Evolutionary conservation across 2,888 invertebrate genomes (phyloP).

Genomic region (Furcula furcula): DNA sequence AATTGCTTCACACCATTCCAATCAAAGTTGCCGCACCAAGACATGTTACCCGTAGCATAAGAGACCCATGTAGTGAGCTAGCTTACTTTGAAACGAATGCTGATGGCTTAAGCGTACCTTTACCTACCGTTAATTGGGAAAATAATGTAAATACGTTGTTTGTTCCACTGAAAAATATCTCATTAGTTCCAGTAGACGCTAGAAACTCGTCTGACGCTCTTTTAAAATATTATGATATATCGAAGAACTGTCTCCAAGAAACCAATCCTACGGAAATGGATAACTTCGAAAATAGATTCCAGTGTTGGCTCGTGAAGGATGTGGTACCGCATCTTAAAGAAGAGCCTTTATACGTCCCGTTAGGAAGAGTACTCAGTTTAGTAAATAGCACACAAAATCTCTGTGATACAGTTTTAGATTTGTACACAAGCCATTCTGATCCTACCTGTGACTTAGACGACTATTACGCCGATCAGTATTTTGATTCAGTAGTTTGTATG

Average conservation of each 20-base stretch:
- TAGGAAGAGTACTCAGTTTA: conserved; percentile 70
- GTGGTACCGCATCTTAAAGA: conserved; percentile 81
- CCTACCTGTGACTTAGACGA: background rate
- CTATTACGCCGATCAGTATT: too few species aligned
- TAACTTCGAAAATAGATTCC: conserved; percentile 76
- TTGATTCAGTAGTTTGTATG: background rate
- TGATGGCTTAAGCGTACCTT: conserved; percentile 60
- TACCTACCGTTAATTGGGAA: conserved; percentile 83
- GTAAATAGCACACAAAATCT: conserved; percentile 39
- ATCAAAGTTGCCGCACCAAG: conserved; percentile 40
- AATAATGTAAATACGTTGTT: conserved; percentile 80
- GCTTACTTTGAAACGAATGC: conserved; percentile 52
- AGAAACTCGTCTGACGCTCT: conserved; percentile 59
- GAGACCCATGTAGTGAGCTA: conserved; percentile 48
- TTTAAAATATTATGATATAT: conserved; percentile 80
- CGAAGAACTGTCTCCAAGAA: conserved; percentile 71
- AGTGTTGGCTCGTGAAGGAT: conserved; percentile 75
- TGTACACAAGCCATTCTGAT: conserved; percentile 15
- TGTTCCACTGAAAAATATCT: conserved; percentile 77
- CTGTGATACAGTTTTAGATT: conserved; percentile 14
- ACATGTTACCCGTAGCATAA: conserved; percentile 25
- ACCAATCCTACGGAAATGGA: conserved; percentile 50
- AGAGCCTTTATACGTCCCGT: conserved; percentile 82
- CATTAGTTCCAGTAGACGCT: conserved; percentile 43
- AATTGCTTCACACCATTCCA: conserved; percentile 40